Conservation (phyloP, 2,113 vertebrate species). For the Pterocles orientalis region DNA sequence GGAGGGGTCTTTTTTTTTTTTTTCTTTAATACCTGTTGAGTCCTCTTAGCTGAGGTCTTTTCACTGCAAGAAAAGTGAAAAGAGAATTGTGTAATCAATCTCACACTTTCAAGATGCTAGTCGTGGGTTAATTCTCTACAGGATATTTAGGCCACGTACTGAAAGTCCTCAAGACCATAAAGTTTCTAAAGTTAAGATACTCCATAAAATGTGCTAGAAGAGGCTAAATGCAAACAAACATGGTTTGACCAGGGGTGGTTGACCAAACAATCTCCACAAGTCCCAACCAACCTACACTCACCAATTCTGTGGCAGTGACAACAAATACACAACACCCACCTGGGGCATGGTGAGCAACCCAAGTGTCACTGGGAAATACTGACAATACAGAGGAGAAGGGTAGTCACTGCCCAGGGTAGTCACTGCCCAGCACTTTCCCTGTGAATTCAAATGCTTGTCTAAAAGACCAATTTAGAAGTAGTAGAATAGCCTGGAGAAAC, state of each 20-base stretch:
- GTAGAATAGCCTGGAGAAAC: not conserved
- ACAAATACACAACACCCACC: not conserved
- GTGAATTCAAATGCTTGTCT: not conserved
- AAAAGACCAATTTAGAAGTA: not conserved
- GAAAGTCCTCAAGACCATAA: not conserved
- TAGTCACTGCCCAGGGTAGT: not conserved
- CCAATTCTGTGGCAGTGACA: not conserved
- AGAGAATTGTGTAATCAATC: not conserved
- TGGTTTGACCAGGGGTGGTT: not conserved
- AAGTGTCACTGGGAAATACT: not conserved
- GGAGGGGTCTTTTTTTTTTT: not conserved
- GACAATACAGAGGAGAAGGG: not conserved
- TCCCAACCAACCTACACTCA: not conserved
- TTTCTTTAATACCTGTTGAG: not conserved
- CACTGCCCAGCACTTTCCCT: not conserved
- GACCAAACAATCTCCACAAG: rapidly evolving
- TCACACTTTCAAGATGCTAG: not conserved
- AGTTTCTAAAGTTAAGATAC: not conserved
- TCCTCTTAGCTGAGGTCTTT: not conserved
- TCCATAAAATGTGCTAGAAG: not conserved
- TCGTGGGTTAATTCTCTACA: not conserved
- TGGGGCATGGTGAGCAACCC: not conserved
- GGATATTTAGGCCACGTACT: not conserved
- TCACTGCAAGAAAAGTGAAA: not conserved
- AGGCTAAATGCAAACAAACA: not conserved